Evolutionary conservation across 2,888 invertebrate genomes (phyloP).

Genomic region (Lasioglossum figueresi): DNA sequence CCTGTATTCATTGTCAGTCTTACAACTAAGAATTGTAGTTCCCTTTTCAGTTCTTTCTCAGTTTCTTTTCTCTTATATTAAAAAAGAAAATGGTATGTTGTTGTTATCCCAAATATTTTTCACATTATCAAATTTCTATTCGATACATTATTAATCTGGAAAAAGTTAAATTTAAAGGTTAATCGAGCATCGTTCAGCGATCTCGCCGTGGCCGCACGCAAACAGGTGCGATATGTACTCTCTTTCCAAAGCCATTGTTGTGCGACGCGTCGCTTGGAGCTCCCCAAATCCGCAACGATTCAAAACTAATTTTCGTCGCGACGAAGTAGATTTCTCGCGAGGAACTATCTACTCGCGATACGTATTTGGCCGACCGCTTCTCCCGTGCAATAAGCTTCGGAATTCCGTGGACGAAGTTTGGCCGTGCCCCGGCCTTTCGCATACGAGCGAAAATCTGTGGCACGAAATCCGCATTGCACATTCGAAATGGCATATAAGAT

Average conservation of each 20-base stretch:
- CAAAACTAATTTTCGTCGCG: background rate
- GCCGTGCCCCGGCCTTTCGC: conserved; percentile 16
- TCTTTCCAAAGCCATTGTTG: background rate
- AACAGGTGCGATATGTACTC: background rate
- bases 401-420: conserved; percentile 61
- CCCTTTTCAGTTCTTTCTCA: too few species aligned
- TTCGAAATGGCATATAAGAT: conserved; percentile 52
- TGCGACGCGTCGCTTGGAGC: background rate
- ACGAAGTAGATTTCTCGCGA: background rate
- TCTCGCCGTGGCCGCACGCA: too few species aligned
- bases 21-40: too few species aligned
- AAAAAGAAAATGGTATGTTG: too few species aligned
- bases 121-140: too few species aligned
- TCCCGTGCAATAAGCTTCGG: conserved; percentile 42
- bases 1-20: too few species aligned
- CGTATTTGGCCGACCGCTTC: background rate
- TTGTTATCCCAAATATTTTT: too few species aligned
- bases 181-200: too few species aligned
- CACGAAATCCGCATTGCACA: conserved; percentile 40
- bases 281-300: background rate
- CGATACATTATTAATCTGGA: too few species aligned
- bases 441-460: conserved; percentile 12
- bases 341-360: conserved; percentile 2
- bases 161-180: too few species aligned
- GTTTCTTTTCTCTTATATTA: too few species aligned